Percentiles rank a stretch among this genome's conserved stretches.
These are phyloP conservation scores for Cyanocitta stelleri DNA, from an alignment of 2,113 vertebrate species.

Conservation along the genomic window DNA sequence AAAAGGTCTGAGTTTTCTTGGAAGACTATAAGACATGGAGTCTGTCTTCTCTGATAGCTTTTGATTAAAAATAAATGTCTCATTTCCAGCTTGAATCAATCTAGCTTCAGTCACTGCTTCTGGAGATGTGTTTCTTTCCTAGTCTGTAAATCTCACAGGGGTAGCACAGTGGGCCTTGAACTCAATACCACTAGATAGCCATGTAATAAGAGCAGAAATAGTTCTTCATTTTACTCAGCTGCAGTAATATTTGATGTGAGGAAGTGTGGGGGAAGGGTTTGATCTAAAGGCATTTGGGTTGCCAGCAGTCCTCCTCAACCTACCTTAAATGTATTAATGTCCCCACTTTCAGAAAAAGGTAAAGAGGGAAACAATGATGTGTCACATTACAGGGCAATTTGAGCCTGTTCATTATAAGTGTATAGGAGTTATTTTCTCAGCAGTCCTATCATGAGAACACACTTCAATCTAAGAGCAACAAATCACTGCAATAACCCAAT, in stretches of 20 bases:
- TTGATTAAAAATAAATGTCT: conserved; percentile 19
- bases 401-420: background rate
- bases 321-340: background rate
- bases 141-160: background rate
- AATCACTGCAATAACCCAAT: background rate
- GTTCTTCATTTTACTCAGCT: background rate
- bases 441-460: background rate
- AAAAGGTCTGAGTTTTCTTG: background rate
- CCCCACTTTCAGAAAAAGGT: background rate
- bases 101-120: background rate
- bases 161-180: background rate
- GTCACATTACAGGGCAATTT: background rate
- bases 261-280: background rate
- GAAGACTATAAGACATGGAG: background rate
- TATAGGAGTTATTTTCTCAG: background rate
- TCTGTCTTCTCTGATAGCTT: background rate
- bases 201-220: background rate
- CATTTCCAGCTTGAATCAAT: background rate
- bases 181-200: background rate
- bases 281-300: background rate
- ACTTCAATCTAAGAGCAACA: background rate
- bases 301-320: background rate
- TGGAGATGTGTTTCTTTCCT: background rate
- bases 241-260: background rate
- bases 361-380: background rate